Percentiles rank a stretch among this genome's conserved stretches.
Conservation (phyloP, 2,113 vertebrate genomes). For the Nibea albiflora region DNA sequence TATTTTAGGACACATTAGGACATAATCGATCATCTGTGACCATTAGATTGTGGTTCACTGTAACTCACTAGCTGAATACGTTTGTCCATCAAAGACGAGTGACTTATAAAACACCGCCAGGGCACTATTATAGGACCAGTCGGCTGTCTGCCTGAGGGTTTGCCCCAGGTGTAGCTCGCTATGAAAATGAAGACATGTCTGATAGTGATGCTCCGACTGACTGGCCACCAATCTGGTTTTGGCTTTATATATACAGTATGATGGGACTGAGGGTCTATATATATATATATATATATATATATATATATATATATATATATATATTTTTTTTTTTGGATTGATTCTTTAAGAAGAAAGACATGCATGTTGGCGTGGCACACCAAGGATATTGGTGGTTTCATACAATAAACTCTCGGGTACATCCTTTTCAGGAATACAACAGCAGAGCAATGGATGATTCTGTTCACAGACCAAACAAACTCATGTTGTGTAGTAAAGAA, state of each 20-base stretch:
- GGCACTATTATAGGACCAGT: slow-evolving; percentile 23
- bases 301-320: too few relatives aligned
- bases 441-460: background rate
- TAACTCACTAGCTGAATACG: slow-evolving; percentile 49
- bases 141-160: slow-evolving; percentile 61
- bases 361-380: too few relatives aligned
- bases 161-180: slow-evolving; percentile 55
- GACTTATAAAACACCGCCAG: slow-evolving; percentile 22
- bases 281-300: too few relatives aligned
- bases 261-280: background rate
- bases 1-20: background rate
- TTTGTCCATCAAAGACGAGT: slow-evolving; percentile 51
- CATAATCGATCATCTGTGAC: slow-evolving; percentile 40
- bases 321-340: too few relatives aligned
- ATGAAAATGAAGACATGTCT: slow-evolving; percentile 40
- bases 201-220: slow-evolving; percentile 11
- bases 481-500: background rate
- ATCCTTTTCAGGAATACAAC: background rate
- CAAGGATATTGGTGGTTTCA: background rate
- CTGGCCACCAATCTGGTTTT: background rate
- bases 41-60: slow-evolving; percentile 28
- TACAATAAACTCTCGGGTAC: background rate
- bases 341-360: too few relatives aligned
- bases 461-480: background rate
- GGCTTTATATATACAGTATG: background rate